Conservation (phyloP, 1,140 invertebrate genomes). For the Apocrypta bakeri region DNA sequence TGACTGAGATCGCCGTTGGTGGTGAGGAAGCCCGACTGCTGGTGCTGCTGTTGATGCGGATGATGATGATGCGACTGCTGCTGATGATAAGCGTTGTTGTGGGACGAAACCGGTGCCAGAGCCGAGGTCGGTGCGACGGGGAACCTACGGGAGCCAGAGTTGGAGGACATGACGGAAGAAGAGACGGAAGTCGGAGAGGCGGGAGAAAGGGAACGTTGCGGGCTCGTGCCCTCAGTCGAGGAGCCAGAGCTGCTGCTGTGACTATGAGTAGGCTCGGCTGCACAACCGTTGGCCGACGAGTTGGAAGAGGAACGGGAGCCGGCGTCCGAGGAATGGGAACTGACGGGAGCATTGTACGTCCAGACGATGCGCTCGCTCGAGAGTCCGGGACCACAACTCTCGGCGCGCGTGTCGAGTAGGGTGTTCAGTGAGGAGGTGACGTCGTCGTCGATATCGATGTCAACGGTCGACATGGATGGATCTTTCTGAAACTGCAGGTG, state of each 20-base stretch:
- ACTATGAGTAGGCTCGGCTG: not conserved
- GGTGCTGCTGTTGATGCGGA: slow-evolving; percentile 62
- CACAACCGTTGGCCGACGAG: slow-evolving; percentile 64
- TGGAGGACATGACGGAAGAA: slow-evolving; percentile 88
- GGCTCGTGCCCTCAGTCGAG: slow-evolving; percentile 80
- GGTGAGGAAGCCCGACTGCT: slow-evolving; percentile 44
- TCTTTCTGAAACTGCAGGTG: slow-evolving; percentile 87
- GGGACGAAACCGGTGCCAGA: slow-evolving; percentile 48
- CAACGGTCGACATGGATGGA: slow-evolving; percentile 85
- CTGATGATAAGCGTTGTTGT: slow-evolving; percentile 9
- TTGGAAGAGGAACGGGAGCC: slow-evolving; percentile 74
- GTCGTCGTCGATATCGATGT: slow-evolving; percentile 94
- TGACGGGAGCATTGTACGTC: slow-evolving; percentile 91
- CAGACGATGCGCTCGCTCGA: slow-evolving; percentile 85
- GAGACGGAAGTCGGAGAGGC: slow-evolving; percentile 89
- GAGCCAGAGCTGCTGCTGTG: slow-evolving; percentile 73
- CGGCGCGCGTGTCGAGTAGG: slow-evolving; percentile 86
- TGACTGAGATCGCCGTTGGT: slow-evolving; percentile 80
- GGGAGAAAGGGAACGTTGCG: slow-evolving; percentile 81
- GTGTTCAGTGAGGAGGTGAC: slow-evolving; percentile 94
- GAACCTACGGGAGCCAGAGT: slow-evolving; percentile 75
- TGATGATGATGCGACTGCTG: slow-evolving; percentile 54
- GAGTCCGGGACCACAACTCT: slow-evolving; percentile 77
- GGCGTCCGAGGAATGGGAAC: slow-evolving; percentile 66
- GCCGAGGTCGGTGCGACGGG: slow-evolving; percentile 61